Percentiles rank a stretch among this genome's conserved stretches.
These are phyloP conservation scores for Gracilinanus agilis DNA, from an alignment of 2,113 vertebrate species.

Conservation along the genomic window DNA sequence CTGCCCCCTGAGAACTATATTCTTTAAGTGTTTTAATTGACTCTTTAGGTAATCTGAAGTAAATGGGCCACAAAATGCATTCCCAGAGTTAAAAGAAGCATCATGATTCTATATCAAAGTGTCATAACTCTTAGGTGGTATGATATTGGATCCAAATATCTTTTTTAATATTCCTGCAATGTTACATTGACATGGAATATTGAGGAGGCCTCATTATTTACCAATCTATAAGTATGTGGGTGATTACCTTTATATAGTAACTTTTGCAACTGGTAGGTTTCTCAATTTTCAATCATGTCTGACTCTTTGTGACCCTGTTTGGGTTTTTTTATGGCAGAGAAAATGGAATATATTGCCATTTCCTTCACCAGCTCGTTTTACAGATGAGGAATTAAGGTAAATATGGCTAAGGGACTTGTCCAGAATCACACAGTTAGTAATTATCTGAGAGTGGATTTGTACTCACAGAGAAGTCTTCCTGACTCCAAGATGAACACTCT, in stretches of 20 bases:
- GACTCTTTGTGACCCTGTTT: no score
- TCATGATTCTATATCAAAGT: background rate
- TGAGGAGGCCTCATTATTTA: background rate
- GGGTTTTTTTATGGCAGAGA: no score
- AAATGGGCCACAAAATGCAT: background rate
- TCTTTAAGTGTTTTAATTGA: background rate
- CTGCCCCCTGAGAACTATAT: background rate
- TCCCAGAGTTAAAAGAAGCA: background rate
- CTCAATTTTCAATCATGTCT: no score
- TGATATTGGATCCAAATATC: background rate
- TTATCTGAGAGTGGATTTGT: no score
- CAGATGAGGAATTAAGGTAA: no score
- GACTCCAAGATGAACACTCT: no score
- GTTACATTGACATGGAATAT: background rate
- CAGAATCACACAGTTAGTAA: no score
- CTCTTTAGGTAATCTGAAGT: background rate
- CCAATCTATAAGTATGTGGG: background rate
- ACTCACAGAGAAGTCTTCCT: no score
- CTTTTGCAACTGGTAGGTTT: background rate
- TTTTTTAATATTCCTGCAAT: background rate
- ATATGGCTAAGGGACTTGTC: no score
- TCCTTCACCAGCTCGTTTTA: no score
- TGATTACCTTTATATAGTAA: background rate
- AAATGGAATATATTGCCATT: no score
- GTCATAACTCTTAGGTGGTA: background rate